Evolutionary conservation across 2,888 invertebrate genomes (phyloP).

Genomic region (Nowickia ferox): DNA sequence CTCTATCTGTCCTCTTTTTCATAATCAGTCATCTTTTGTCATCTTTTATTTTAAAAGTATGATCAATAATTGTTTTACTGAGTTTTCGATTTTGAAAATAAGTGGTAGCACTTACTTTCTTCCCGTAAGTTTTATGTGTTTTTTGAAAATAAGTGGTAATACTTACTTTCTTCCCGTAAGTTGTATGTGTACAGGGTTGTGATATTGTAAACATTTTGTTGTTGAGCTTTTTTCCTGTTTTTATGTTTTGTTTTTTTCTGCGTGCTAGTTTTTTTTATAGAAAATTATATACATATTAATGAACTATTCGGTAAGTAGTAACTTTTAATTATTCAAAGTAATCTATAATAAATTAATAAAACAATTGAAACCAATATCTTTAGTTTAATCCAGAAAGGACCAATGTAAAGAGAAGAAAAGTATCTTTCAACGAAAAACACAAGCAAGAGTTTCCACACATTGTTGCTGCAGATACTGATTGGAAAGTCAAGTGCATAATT

Average conservation of each 20-base stretch:
- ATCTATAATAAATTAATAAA: too few relatives aligned
- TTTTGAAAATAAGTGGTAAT: too few relatives aligned
- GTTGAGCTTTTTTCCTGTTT: neutral
- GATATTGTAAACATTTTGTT: neutral
- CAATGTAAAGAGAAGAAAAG: neutral
- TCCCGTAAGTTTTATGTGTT: too few relatives aligned
- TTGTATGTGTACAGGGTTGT: constrained; percentile 12
- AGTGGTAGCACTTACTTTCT: too few relatives aligned
- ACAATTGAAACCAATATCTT: too few relatives aligned
- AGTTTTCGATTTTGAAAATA: too few relatives aligned
- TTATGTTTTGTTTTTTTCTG: neutral
- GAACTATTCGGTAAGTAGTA: constrained; percentile 18
- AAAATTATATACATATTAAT: constrained; percentile 21
- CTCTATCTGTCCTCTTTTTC: too few relatives aligned
- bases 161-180: constrained; percentile 1
- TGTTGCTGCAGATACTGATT: neutral
- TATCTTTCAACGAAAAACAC: neutral
- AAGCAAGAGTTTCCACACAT: neutral
- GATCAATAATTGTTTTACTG: too few relatives aligned
- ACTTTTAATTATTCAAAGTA: too few relatives aligned
- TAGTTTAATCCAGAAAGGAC: neutral
- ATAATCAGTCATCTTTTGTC: too few relatives aligned
- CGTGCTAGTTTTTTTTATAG: constrained; percentile 17
- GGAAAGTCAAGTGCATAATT: neutral
- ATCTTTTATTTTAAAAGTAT: too few relatives aligned